Conservation (phyloP, 2,888 invertebrate genomes). For the Ecdyonurus torrentis region DNA sequence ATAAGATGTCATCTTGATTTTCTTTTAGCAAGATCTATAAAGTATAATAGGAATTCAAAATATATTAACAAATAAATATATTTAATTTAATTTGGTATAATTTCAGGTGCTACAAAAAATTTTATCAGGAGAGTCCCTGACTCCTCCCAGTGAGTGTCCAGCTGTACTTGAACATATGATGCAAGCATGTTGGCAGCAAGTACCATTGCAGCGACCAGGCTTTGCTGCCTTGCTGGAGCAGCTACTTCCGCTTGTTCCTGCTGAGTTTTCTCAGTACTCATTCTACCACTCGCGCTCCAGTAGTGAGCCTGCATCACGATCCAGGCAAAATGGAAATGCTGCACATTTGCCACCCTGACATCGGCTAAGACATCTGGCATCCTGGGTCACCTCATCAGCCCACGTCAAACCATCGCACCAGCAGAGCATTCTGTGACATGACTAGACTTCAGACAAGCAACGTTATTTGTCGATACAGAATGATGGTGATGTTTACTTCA, state of each 20-base stretch:
- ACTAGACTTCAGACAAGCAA: no score
- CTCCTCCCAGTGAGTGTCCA: slow-evolving; percentile 45
- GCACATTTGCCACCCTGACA: background rate
- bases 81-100: no score
- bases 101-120: slow-evolving; percentile 35
- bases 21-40: no score
- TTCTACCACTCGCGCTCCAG: slow-evolving; percentile 27
- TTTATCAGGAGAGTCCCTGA: slow-evolving; percentile 36
- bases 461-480: no score
- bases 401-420: background rate
- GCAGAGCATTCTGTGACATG: no score
- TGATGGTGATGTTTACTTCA: no score
- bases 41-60: no score
- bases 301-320: background rate
- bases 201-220: slow-evolving; percentile 42
- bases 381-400: background rate
- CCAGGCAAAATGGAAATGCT: background rate
- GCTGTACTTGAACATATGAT: slow-evolving; percentile 45
- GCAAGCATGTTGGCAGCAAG: slow-evolving; percentile 48
- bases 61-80: no score
- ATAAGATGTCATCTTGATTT: no score
- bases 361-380: background rate
- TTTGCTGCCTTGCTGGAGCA: slow-evolving; percentile 42
- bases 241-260: slow-evolving; percentile 35
- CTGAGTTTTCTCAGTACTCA: slow-evolving; percentile 38